Evolutionary conservation across 2,888 invertebrate genomes (phyloP), one percentile per base, ranked within the genome.

Genomic region (Lysandra bellargus): DNA sequence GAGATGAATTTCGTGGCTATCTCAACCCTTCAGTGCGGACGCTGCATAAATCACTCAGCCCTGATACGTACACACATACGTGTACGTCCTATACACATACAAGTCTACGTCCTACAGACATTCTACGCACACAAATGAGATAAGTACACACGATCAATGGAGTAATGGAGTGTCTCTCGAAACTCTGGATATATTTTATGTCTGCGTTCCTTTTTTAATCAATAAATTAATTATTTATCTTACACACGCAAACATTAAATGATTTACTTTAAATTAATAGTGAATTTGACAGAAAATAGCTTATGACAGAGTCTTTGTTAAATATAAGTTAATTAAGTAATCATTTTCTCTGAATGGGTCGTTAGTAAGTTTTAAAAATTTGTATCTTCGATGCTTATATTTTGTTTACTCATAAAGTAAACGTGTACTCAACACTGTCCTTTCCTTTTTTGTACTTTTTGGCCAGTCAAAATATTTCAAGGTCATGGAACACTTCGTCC

Each of bases 21-120:
- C 83, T 78, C 72, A 81, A 80, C 81, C 82, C 82, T 81, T 78
- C 80, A 81, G 82, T 82, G 80, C 82, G 81, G 81, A 81, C 81
- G 78, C 61, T 79, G 82, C 82, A 83, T 84, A 83, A 84, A 83
- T 83, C 82, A 83, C 83, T 82, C 78, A 69, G 79, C 78, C 80
- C 80, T 81, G 82, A 82, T 83, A 81, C 80, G 80, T 80, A 78
- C 79, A 44, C 75, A 12, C 75, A 75, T 30, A 53, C 53, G 23
- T 14, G 7, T 30, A 57, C 30, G 33, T 33, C 69, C 1, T 33
- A 69, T 14, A 33, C 33, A 69, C 33, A 37, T 33, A 69, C 33
- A 60, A 12, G 60, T 60, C 17, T n/a, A 60, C 60, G 12, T 60
- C 60, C 60, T n/a, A 17, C 61, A 61, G 6, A 61, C 23, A 53